Evolutionary conservation across 2,888 invertebrate genomes (phyloP), one percentile per base, ranked within the genome.

Genomic region (Neria commutata): DNA sequence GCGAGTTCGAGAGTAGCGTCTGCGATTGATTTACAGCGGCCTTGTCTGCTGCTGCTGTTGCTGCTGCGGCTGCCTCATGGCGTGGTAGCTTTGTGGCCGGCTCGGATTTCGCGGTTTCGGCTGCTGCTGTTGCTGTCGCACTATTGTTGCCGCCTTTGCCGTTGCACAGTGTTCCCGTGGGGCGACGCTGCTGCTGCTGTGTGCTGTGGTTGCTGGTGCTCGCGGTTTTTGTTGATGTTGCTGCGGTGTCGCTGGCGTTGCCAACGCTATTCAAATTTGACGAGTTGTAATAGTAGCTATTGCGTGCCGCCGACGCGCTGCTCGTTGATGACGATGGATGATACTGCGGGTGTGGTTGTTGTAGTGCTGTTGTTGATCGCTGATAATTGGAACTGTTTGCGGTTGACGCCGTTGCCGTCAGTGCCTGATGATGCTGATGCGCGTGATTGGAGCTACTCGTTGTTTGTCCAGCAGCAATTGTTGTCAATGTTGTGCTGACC

Each of bases 1-100:
- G 84, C 80, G 83, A 83, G 80, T 83, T 83, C 81, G 85, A 84
- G 78, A 74, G 84, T 81, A 77, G 40, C 2, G 66, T 61, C 60
- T 76, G 71, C 19, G 78, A 69, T 57, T 77, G 62, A 60, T 71
- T 77, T 50, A 74, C 63, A 46, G 58, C 54, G 40, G 60, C 11
- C 34, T 49, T 57, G 33, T 26, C 24, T 50, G 50, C 58, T 64
- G 58, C 56, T 53, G 58, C 48, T 54, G 57, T 58, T 66, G 64
- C 58, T 57, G 60, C 65, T 61, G 56, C 64, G 65, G 54, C 72
- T 62, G 64, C 60, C 61, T 25, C 71, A 70, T 56, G 68, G 54
- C 48, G 66, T 55, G 56, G 59, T 37, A 49, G 34, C 56, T 65
- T 64, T 23, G 54, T 24, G 50, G 25, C 51, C 3, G 26, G 60